Conservation (phyloP, 2,888 invertebrate species). For the Leptura quadrifasciata region DNA sequence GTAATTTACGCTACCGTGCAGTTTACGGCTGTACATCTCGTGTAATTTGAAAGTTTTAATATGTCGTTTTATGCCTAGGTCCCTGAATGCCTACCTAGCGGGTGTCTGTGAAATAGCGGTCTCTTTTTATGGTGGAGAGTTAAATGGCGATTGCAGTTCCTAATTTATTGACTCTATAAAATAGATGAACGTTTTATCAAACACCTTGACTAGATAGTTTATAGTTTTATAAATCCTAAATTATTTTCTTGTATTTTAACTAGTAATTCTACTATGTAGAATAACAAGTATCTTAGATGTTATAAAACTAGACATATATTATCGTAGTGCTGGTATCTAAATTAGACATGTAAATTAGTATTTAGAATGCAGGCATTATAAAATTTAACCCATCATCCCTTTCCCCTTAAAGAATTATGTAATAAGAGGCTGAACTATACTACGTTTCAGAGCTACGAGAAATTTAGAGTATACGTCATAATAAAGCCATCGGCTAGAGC, state of each 20-base stretch:
- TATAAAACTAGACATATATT: background rate
- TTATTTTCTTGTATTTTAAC: slow-evolving; percentile 22
- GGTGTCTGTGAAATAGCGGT: slow-evolving; percentile 55
- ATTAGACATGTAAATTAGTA: background rate
- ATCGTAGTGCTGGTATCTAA: background rate
- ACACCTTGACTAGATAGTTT: slow-evolving; percentile 47
- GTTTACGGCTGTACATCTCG: slow-evolving; percentile 39
- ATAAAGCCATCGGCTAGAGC: too few species aligned
- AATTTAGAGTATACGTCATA: too few species aligned
- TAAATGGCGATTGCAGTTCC: slow-evolving; percentile 48
- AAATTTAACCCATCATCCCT: background rate
- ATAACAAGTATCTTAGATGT: background rate
- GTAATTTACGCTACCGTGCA: slow-evolving; percentile 38
- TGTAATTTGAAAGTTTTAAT: slow-evolving; percentile 51
- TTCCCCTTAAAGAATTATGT: too few species aligned
- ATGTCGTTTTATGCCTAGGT: slow-evolving; percentile 45
- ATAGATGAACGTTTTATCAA: slow-evolving; percentile 48
- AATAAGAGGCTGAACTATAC: too few species aligned
- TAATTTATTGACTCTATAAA: slow-evolving; percentile 62
- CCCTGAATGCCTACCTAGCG: slow-evolving; percentile 45
- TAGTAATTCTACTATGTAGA: background rate
- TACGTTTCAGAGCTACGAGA: too few species aligned
- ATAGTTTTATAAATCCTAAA: slow-evolving; percentile 36
- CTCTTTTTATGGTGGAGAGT: slow-evolving; percentile 52
- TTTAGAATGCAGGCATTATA: background rate